A percentile compares a stretch with the other conserved stretches of the same genome.
Evolutionary conservation across 2,797 vertebrate species (phyloP).

Genomic region (Centropyge bicolor): DNA sequence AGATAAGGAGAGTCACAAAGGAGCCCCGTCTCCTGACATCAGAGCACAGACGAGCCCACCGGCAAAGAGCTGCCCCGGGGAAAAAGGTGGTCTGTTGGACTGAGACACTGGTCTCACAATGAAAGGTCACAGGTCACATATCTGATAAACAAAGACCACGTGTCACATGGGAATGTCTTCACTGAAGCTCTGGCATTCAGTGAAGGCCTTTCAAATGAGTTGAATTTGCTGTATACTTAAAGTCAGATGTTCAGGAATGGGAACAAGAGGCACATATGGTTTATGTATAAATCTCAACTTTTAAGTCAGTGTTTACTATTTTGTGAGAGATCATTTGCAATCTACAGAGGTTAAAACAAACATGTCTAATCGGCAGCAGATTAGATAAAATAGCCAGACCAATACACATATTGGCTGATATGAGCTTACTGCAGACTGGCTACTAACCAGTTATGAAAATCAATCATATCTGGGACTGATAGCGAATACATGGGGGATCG

Average conservation of each 20-base stretch:
- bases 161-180: not conserved
- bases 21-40: constrained; percentile 22
- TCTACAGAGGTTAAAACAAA: not conserved
- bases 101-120: constrained; percentile 12
- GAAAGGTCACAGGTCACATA: constrained; percentile 21
- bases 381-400: not conserved
- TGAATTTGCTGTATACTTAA: not conserved
- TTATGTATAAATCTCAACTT: too few relatives aligned
- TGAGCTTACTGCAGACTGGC: not conserved
- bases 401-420: not conserved
- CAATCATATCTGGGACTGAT: constrained; percentile 11
- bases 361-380: not conserved
- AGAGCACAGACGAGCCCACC: constrained; percentile 23
- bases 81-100: constrained; percentile 1
- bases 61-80: not conserved
- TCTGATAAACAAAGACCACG: constrained; percentile 1
- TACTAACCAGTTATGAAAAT: constrained; percentile 24
- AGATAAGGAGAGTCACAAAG: constrained; percentile 49
- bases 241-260: not conserved
- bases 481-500: not conserved
- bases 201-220: not conserved
- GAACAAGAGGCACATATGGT: not conserved
- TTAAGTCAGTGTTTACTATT: not conserved
- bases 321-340: not conserved
- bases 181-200: not conserved